Evolutionary conservation across 1,140 invertebrate species (phyloP).

Genomic region (Drosophila takahashii): DNA sequence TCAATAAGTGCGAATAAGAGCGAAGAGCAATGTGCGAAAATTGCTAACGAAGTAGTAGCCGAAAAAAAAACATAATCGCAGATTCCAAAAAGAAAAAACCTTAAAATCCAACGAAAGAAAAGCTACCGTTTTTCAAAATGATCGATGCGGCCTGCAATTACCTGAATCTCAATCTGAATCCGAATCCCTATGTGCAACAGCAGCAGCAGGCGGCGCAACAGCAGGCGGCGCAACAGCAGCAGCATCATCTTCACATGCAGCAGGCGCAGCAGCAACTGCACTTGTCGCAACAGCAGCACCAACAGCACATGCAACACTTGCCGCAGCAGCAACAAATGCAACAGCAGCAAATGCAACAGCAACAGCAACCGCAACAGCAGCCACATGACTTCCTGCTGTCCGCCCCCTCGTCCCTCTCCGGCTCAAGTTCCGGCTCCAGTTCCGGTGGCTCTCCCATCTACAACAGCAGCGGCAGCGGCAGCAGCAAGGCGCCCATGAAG

Average conservation of each 20-base stretch:
- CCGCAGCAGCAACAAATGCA: slow-evolving; percentile 30
- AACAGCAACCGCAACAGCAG: slow-evolving; percentile 24
- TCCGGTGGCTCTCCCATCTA: slow-evolving; percentile 38
- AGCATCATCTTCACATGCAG: slow-evolving; percentile 46
- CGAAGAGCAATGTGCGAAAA: slow-evolving; percentile 66
- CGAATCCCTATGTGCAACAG: slow-evolving; percentile 68
- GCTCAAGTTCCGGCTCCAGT: slow-evolving; percentile 31
- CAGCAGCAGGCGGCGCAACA: slow-evolving; percentile 32
- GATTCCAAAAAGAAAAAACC: too few species aligned
- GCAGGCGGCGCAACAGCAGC: slow-evolving; percentile 25
- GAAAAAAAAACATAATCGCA: too few species aligned
- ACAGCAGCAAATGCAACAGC: slow-evolving; percentile 20
- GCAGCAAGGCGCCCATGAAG: slow-evolving; percentile 64
- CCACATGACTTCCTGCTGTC: slow-evolving; percentile 41
- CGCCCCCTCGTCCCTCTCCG: slow-evolving; percentile 35
- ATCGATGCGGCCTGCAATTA: slow-evolving; percentile 83
- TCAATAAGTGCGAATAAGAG: slow-evolving; percentile 59
- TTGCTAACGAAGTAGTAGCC: slow-evolving; percentile 42
- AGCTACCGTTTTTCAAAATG: slow-evolving; percentile 52
- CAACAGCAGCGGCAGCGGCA: slow-evolving; percentile 24
- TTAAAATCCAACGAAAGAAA: too few species aligned
- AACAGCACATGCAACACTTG: slow-evolving; percentile 35
- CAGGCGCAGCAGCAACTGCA: slow-evolving; percentile 36
- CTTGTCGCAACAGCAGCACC: slow-evolving; percentile 35
- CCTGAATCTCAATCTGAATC: too few species aligned